Percentiles rank a stretch among this genome's conserved stretches.
Conservation (phyloP, 1,140 invertebrate genomes). For the Venturia canescens region DNA sequence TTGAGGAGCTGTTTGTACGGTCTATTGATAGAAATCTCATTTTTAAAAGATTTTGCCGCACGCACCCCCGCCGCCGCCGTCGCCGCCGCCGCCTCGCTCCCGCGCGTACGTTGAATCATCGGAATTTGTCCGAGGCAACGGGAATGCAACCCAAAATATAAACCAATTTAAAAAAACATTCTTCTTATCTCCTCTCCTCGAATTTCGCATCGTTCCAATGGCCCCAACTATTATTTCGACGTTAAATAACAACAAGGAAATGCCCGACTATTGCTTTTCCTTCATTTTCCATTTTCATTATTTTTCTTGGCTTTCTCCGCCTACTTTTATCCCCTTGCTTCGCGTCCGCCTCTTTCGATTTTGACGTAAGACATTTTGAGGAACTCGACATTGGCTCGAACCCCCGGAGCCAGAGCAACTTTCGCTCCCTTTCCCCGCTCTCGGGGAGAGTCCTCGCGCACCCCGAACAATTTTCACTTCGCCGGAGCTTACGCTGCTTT, state of each 20-base stretch:
- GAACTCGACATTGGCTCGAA: too few relatives aligned
- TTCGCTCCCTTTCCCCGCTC: too few relatives aligned
- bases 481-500: too few relatives aligned
- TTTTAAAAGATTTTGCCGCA: conserved; percentile 22
- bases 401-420: too few relatives aligned
- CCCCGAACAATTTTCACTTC: too few relatives aligned
- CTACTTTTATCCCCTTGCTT: too few relatives aligned
- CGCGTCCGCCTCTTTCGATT: too few relatives aligned
- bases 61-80: not conserved
- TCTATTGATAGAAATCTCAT: conserved; percentile 27
- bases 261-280: too few relatives aligned
- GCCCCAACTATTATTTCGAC: too few relatives aligned
- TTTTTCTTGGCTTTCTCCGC: too few relatives aligned
- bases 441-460: too few relatives aligned
- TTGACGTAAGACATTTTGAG: too few relatives aligned
- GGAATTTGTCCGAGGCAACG: conserved; percentile 4
- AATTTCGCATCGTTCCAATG: not conserved
- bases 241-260: not conserved
- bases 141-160: conserved; percentile 12
- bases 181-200: not conserved
- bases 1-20: conserved; percentile 1
- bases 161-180: not conserved
- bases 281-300: not conserved
- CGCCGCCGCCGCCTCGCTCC: not conserved
- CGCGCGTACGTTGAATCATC: conserved; percentile 17